Base-by-base conservation (phyloP, 2,888 invertebrate genomes). In the Tenthredo mesomela region DNA sequence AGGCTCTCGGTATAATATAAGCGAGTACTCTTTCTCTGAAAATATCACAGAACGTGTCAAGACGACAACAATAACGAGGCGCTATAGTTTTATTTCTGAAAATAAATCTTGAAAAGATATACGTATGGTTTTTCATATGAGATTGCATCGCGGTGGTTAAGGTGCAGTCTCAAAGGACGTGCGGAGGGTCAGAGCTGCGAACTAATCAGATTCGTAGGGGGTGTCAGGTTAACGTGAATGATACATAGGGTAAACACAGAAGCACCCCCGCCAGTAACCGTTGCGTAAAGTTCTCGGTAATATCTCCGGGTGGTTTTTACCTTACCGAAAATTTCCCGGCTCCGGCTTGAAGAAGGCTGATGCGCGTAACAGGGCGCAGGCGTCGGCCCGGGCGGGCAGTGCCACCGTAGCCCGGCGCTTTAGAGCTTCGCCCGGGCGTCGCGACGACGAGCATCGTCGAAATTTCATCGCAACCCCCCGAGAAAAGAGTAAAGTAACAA, bases 351-450 rank as follows among this genome's bases (percentile, higher is more conserved):
- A 80, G 82, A 82, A 82, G 82, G 47, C 29, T 40, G 82, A 82
- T 82, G 82, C 82, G 82, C 82, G 82, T 21, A 47, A 50, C 50
- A 82, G 18, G 10, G 82, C 82, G 82, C 82, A 82, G 47, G 82
- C 82, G 82, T 70, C 70, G 82, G 82, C 82, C 82, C 93, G 92
- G 93, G 91, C 93, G 92, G 92, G 92, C 91, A 92, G 92, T 92
- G 91, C 92, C 91, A 92, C 90, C 89, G 92, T 91, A 92, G 92
- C 93, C 92, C 92, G 92, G 92, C 92, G 92, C 70, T 92, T 93
- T 91, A 92, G 93, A 93, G 93, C 93, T 93, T 92, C 93, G 93
- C 92, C 93, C 93, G 93, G 92, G 91, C 90, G 91, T 90, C 89
- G 90, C 89, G 92, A 92, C 92, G 92, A 91, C 92, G 91, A 92